Base-by-base conservation (phyloP, 2,797 vertebrate genomes). In the Hippocampus kuda region DNA sequence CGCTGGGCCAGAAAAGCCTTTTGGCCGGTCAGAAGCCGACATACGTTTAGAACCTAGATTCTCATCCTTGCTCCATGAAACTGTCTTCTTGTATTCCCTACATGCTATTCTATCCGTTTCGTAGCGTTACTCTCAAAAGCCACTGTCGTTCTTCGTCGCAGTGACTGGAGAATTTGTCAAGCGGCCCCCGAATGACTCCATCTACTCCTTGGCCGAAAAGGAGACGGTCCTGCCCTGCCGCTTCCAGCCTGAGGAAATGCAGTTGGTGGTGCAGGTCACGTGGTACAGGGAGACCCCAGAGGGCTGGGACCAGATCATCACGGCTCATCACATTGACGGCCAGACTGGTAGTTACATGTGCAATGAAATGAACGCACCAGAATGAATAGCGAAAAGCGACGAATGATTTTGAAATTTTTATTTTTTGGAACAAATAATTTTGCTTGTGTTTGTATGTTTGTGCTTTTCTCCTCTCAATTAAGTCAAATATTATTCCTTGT, bases 211-310 rank as follows among this genome's bases (percentile, higher is more conserved):
- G 68, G 84, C 86, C 0, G 91, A 92, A 44, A 51, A 75, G 15
- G 67, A 85, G 12, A 90, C 88, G 0, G 53, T 75, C 27, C 89
- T 98, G 73, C 93, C 93, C 13, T 97, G 95, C 70, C 81, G 46
- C 61, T 94, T 92, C 74, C 6, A 70, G 42, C 27, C 68, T 0
- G 15, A 0, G 0, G 56, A 67, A 0, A 2, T 0, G 0, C 42
- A 51, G 48, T 51, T 64, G 71, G 71, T 86, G 61, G 83, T 92
- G 70, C 95, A 97, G 84, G 92, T 97, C 76, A 91, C 84, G 3
- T 98, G 95, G 95, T 83, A 72, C 49, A 93, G 90, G 62, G 41
- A 78, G 20, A 72, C 41, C 0, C 1, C 42, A 0, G 84, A 83
- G 11, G 75, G 51, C n/a, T 87, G 83, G 68, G 84, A 90, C 1